Percentiles rank a stretch among this genome's conserved stretches.
Evolutionary conservation across 1,140 invertebrate species (phyloP).

Genomic region (Nebria ingens): DNA sequence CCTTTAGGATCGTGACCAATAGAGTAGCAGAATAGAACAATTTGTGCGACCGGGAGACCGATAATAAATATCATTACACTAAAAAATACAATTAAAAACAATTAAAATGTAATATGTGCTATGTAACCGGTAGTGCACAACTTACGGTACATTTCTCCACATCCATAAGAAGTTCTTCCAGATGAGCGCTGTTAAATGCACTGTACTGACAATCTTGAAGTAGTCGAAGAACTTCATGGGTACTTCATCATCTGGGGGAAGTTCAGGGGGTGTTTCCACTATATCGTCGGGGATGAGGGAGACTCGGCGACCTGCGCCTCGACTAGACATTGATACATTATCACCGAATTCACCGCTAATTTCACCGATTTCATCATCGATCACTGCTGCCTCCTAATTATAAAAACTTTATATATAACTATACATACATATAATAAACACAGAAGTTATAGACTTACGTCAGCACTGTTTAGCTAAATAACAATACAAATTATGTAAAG

Average conservation of each 20-base stretch:
- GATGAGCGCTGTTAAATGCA: conserved; percentile 72
- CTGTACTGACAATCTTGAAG: conserved; percentile 51
- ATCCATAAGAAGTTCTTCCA: conserved; percentile 90
- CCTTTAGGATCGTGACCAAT: conserved; percentile 84
- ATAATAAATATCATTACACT: conserved; percentile 89
- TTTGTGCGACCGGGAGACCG: conserved; percentile 82
- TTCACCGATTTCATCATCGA: conserved; percentile 55
- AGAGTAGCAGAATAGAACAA: conserved; percentile 89
- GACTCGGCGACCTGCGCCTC: conserved; percentile 35
- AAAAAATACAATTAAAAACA: conserved; percentile 17
- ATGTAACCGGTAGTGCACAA: conserved; percentile 10
- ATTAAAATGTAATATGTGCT: conserved; percentile 9
- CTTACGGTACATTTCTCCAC: conserved; percentile 79
- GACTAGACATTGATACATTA: conserved; percentile 63
- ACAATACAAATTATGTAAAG: no score
- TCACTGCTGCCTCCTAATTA: conserved; percentile 45
- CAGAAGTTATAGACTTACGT: no score
- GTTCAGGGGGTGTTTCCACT: conserved; percentile 34
- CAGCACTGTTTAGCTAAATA: no score
- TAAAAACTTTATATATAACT: neutral
- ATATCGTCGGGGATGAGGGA: conserved; percentile 15
- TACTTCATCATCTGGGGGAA: conserved; percentile 45
- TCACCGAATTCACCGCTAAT: conserved; percentile 80
- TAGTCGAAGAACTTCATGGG: conserved; percentile 41
- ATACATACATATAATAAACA: no score